Evolutionary conservation across 2,113 vertebrate genomes (phyloP).

Genomic region (Podarcis muralis): DNA sequence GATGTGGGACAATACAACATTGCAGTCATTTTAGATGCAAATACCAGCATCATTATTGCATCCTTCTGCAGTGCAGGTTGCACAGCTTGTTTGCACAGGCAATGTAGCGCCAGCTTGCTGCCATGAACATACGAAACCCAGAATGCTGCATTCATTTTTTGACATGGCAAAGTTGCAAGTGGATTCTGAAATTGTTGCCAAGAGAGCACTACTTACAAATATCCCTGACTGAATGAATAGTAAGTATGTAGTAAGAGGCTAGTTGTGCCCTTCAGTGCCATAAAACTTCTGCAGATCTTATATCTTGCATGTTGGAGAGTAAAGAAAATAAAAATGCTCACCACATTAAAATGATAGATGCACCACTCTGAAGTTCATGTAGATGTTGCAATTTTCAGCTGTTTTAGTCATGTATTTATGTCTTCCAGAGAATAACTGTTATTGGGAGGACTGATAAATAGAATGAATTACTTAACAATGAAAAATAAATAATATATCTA

Average conservation of each 20-base stretch:
- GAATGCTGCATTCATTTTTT: background rate
- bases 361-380: too few species aligned
- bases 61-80: too few species aligned
- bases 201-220: background rate
- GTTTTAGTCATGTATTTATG: too few species aligned
- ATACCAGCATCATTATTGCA: background rate
- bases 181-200: background rate
- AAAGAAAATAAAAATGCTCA: too few species aligned
- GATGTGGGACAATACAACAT: background rate
- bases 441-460: too few species aligned
- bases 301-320: background rate
- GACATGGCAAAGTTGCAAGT: background rate
- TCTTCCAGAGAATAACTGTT: too few species aligned
- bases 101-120: background rate
- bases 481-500: too few species aligned
- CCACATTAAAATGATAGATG: too few species aligned
- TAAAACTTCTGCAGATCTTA: background rate
- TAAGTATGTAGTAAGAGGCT: background rate
- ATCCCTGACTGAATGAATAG: background rate
- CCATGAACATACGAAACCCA: background rate
- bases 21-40: background rate
- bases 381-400: too few species aligned
- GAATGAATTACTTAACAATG: too few species aligned
- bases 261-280: background rate
- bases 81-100: background rate